Percentiles rank a stretch among this genome's conserved stretches.
phyloP scores from a whole-genome alignment of 2,113 vertebrate species.

The Danio rerio region GRCz12tu NC_133185.1:23658501-23659000 shows the following conservation, averaged over 20 bases:
- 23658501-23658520: slow-evolving; percentile 7
- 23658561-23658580: slow-evolving; percentile 21
- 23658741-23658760: slow-evolving; percentile 53
- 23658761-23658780: slow-evolving; percentile 55
- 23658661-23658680: slow-evolving; percentile 35
- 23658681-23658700: slow-evolving; percentile 27
- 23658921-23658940: background rate
- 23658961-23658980: background rate
- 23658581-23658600: slow-evolving; percentile 40
- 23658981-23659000: background rate
- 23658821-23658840: slow-evolving; percentile 12
- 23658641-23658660: slow-evolving; percentile 36
- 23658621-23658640: slow-evolving; percentile 30
- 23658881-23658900: slow-evolving; percentile 17
- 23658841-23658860: slow-evolving; percentile 44
- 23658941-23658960: background rate
- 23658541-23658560: slow-evolving; percentile 1
- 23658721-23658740: slow-evolving; percentile 40
- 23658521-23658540: slow-evolving; percentile 16
- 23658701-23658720: slow-evolving; percentile 25
- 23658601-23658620: slow-evolving; percentile 32
- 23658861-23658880: slow-evolving; percentile 3
- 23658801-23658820: slow-evolving; percentile 39
- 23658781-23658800: slow-evolving; percentile 32
- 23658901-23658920: slow-evolving; percentile 23